Evolutionary conservation across 1,140 invertebrate species (phyloP), one percentile per base, ranked within the genome.

Genomic region (Myzus persicae): DNA sequence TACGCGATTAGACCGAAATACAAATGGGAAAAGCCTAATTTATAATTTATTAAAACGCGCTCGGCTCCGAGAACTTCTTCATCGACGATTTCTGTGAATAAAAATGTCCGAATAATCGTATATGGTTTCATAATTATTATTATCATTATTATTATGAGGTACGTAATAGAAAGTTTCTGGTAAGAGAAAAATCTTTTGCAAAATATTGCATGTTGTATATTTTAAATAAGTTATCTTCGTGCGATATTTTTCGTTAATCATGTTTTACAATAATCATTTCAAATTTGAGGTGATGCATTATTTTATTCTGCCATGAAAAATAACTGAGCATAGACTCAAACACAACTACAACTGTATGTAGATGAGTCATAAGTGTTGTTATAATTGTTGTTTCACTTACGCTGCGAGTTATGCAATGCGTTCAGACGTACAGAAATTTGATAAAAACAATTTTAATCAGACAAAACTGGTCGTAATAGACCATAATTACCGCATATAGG

Each of bases 1-100:
- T 81, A 91, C 42, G 31, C 90, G 90, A 91, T 91, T 91, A 82
- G 36, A 82, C 81, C 90, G 26, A 48, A 91, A 82, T 81, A 81
- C 59, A 81, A 67, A 89, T 51, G 85, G 85, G 85, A 26, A 46
- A n/a, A 14, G 42, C 26, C 85, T 44, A 31, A 87, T n/a, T 46
- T 87, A 46, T 87, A 87, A 87, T 46, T 46, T 87, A 87, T 6
- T 48, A 42, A 46, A n/a, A 87, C 31, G 1, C 42, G 5, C 20
- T 22, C 48, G 48, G 6, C 6, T 51, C 31, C 31, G 7, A 46
- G 31, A 87, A 87, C 85, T 46, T 87, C 14, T 87, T 87, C 20
- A 46, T 46, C 3, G 85, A 3, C 14, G n/a, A 26, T 8, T 24
- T 8, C 18, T n/a, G 24, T 22, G 6, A n/a, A 46, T n/a, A 18